Evolutionary conservation across 2,797 vertebrate species (phyloP).

Genomic region (Melanogrammus aeglefinus): DNA sequence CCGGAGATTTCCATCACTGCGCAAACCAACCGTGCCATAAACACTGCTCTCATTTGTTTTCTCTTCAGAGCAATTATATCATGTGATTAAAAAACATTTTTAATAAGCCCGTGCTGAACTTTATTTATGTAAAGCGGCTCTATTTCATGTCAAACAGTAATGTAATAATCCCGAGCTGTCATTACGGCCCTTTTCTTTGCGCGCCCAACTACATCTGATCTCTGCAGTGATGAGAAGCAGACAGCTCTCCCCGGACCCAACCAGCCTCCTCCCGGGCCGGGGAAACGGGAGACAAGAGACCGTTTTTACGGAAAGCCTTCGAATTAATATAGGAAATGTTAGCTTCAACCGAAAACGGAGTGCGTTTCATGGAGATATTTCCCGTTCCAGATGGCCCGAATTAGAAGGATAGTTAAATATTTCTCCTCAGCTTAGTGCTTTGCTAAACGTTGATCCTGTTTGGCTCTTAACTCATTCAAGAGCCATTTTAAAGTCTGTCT

Average conservation of each 20-base stretch:
- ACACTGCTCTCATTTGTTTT: slow-evolving; percentile 78
- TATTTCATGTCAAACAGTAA: slow-evolving; percentile 79
- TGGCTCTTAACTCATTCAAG: slow-evolving; percentile 36
- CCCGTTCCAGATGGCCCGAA: slow-evolving; percentile 63
- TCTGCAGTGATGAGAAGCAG: slow-evolving; percentile 75
- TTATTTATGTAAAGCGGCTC: slow-evolving; percentile 81
- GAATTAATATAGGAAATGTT: slow-evolving; percentile 76
- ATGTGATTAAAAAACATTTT: slow-evolving; percentile 79
- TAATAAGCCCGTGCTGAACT: slow-evolving; percentile 72
- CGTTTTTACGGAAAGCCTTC: slow-evolving; percentile 62
- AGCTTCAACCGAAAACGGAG: slow-evolving; percentile 61
- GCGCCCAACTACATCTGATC: slow-evolving; percentile 71
- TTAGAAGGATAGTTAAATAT: slow-evolving; percentile 72
- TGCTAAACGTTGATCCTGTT: slow-evolving; percentile 46
- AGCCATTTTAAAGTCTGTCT: slow-evolving; percentile 33
- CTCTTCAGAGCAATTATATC: slow-evolving; percentile 73
- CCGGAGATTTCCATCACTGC: slow-evolving; percentile 69
- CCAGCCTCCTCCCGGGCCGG: slow-evolving; percentile 18
- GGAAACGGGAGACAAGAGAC: slow-evolving; percentile 53
- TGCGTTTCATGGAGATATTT: slow-evolving; percentile 57
- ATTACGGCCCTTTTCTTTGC: slow-evolving; percentile 68
- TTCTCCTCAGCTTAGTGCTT: slow-evolving; percentile 24
- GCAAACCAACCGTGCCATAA: slow-evolving; percentile 73
- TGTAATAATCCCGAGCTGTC: slow-evolving; percentile 82
- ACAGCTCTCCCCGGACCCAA: slow-evolving; percentile 53